These are phyloP conservation scores for Tryphoninae sp. DNA, from an alignment of 2,888 invertebrate species.

Conservation along the genomic window DNA sequence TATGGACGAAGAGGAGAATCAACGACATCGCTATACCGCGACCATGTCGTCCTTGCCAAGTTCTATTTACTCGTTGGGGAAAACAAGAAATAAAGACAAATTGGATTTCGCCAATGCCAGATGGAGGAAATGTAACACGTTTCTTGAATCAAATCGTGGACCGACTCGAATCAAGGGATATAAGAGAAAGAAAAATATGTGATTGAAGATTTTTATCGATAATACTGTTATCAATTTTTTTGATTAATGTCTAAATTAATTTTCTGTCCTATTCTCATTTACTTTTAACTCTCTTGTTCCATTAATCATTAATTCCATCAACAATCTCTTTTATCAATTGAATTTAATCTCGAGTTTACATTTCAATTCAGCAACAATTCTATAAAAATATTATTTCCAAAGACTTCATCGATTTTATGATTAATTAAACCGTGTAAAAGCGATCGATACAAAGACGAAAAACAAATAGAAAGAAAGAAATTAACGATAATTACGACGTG, in stretches of 20 bases:
- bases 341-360: too few relatives aligned
- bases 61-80: background rate
- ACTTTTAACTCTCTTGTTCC: too few relatives aligned
- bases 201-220: background rate
- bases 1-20: constrained; percentile 1
- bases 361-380: too few relatives aligned
- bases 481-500: background rate
- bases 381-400: background rate
- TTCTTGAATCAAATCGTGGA: constrained; percentile 9
- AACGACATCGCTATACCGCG: background rate
- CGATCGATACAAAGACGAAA: background rate
- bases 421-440: too few relatives aligned
- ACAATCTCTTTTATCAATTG: too few relatives aligned
- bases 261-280: too few relatives aligned
- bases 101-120: constrained; percentile 38
- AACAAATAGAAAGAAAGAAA: background rate
- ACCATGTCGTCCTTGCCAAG: background rate
- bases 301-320: too few relatives aligned
- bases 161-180: background rate
- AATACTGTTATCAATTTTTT: background rate
- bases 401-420: background rate
- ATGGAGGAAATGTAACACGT: constrained; percentile 12
- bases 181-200: background rate
- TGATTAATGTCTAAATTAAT: too few relatives aligned
- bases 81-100: constrained; percentile 52